Evolutionary conservation across 2,888 invertebrate genomes (phyloP), one percentile per base, ranked within the genome.

Genomic region (Synergus japonicus): DNA sequence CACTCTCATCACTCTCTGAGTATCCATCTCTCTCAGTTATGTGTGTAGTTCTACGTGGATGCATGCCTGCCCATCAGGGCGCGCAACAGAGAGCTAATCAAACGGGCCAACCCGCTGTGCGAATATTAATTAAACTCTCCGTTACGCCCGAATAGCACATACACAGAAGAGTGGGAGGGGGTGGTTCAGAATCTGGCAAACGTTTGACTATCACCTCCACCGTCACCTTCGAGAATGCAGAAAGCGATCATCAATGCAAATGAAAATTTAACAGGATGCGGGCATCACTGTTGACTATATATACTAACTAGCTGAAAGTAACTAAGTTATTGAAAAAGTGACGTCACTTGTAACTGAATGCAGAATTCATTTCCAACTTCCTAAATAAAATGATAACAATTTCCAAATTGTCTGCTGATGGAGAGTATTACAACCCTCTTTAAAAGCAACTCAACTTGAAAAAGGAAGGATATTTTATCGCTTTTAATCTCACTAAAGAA

Each of bases 41-140:
- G 73, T 73, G 49, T 73, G 73, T 54, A 76, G 78, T 81, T 83
- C 82, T 82, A 81, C 79, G 81, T 82, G 81, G 83, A 87, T 89
- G 88, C 89, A 89, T 87, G 87, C 88, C 83, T 88, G 88, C 87
- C 89, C 88, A 88, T 89, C 89, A 87, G 87, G 87, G 88, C 85
- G 87, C 87, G 88, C 88, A 88, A 89, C 87, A 86, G 85, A 88
- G 87, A 88, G 90, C 91, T 91, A 91, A 92, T 91, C 91, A 91
- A 92, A 92, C 91, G 89, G 88, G 88, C 89, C 87, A 86, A 86
- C 88, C 88, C 88, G 85, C 87, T 88, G 88, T 87, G 88, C 89
- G 89, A 89, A 90, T 91, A 91, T 91, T 91, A 91, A 91, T 91
- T 91, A 91, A 91, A 91, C 90, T 87, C 88, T 87, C 85, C 87